Conservation (phyloP, 2,113 vertebrate genomes). For the Oryzias javanicus region DNA sequence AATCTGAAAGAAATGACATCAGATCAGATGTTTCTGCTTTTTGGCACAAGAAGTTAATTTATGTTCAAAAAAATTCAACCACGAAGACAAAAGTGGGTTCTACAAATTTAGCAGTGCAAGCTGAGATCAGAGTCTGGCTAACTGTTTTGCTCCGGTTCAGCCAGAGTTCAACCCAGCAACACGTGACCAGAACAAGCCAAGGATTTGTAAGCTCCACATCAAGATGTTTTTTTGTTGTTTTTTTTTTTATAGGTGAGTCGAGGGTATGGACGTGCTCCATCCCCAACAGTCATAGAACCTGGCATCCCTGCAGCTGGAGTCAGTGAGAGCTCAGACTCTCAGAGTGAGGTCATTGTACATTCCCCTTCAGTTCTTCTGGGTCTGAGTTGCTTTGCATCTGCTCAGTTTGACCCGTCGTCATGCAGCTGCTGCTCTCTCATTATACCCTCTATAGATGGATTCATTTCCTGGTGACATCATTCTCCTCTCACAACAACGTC, state of each 20-base stretch:
- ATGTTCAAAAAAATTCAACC: conserved; percentile 27
- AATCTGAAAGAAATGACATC: too few species aligned
- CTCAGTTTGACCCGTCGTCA: conserved; percentile 60
- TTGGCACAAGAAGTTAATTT: too few species aligned
- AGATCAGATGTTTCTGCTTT: too few species aligned
- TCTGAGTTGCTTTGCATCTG: conserved; percentile 60
- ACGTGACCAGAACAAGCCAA: background rate
- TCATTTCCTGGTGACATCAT: conserved; percentile 78
- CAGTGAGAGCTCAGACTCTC: conserved; percentile 28
- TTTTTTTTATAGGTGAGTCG: conserved; percentile 28
- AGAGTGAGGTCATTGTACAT: conserved; percentile 56
- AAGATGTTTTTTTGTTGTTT: conserved; percentile 2
- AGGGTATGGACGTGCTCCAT: conserved; percentile 31
- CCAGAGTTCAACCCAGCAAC: conserved; percentile 52
- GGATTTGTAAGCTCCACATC: background rate
- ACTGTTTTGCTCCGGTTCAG: conserved; percentile 34
- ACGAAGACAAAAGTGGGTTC: conserved; percentile 50
- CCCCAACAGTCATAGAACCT: conserved; percentile 14
- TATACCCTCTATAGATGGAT: conserved; percentile 72
- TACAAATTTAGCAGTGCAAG: conserved; percentile 17
- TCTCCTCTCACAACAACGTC: conserved; percentile 57
- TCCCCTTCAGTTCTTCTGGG: conserved; percentile 22
- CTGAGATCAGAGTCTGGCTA: conserved; percentile 51
- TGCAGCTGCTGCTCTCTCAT: conserved; percentile 76
- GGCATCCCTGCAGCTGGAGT: conserved; percentile 24